A percentile compares a stretch with the other conserved stretches of the same genome.
These are phyloP conservation scores for Phasia obesa DNA, from an alignment of 2,888 invertebrate genomes.

Conservation along the genomic window DNA sequence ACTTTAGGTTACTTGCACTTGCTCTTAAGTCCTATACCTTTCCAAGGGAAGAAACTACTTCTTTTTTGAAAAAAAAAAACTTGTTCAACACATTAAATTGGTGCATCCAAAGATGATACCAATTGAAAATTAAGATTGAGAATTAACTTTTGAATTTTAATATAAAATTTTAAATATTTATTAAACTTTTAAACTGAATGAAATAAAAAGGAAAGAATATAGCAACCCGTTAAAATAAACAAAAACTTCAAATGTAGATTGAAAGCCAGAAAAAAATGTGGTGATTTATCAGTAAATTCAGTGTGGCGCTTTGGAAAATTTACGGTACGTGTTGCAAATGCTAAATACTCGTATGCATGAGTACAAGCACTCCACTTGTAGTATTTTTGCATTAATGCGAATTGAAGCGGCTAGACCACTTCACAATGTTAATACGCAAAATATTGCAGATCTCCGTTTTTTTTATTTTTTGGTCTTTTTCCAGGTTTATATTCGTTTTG, in stretches of 20 bases:
- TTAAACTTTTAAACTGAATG: conserved; percentile 19
- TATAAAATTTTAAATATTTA: background rate
- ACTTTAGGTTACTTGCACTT: too few species aligned
- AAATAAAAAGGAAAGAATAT: conserved; percentile 7
- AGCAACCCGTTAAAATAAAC: background rate
- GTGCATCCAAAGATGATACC: background rate
- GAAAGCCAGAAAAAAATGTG: conserved; percentile 1
- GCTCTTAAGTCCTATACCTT: too few species aligned
- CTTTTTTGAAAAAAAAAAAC: too few species aligned
- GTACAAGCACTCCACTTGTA: conserved; percentile 75
- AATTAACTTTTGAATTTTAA: background rate
- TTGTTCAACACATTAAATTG: too few species aligned
- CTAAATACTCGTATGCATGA: conserved; percentile 72
- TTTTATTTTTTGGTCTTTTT: background rate
- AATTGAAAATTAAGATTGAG: background rate
- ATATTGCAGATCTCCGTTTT: conserved; percentile 38
- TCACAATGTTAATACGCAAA: conserved; percentile 59
- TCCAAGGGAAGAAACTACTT: too few species aligned
- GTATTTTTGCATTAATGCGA: conserved; percentile 78
- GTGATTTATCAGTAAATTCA: conserved; percentile 57
- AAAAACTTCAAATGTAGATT: background rate
- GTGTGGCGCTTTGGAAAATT: conserved; percentile 73
- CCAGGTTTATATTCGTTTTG: conserved; percentile 8
- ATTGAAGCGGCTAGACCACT: conserved; percentile 77
- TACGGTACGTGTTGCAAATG: conserved; percentile 78